A percentile compares a stretch with the other conserved stretches of the same genome.
These are phyloP conservation scores for Polyergus mexicanus DNA, from an alignment of 1,140 invertebrate species.

Conservation along the genomic window DNA sequence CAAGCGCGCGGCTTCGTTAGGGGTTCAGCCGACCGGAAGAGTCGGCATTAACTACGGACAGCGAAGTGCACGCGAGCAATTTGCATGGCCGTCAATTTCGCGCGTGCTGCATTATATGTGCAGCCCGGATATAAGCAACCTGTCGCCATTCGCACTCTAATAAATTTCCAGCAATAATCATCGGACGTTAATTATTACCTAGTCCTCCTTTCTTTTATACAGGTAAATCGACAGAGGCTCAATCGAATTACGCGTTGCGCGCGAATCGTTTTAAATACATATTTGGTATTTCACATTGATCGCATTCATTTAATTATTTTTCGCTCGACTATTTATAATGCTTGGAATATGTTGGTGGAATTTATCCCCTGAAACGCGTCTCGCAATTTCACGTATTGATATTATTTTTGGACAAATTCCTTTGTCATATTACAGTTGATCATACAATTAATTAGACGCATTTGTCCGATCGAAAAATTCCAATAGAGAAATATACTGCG, in stretches of 20 bases:
- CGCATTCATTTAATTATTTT: conserved; percentile 13
- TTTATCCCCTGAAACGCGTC: not conserved
- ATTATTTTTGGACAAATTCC: not conserved
- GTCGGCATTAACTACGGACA: conserved; percentile 58
- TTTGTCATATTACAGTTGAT: no score
- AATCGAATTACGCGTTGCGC: conserved; percentile 9
- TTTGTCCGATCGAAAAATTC: no score
- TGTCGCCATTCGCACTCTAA: conserved; percentile 38
- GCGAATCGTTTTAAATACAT: conserved; percentile 32
- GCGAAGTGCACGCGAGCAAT: conserved; percentile 55
- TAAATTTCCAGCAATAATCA: conserved; percentile 55
- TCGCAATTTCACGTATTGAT: not conserved
- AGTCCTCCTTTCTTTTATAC: not conserved
- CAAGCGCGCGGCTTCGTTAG: conserved; percentile 43
- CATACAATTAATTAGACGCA: no score
- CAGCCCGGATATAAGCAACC: conserved; percentile 17
- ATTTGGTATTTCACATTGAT: not conserved
- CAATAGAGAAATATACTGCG: no score
- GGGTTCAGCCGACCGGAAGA: conserved; percentile 48
- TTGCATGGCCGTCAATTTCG: conserved; percentile 62
- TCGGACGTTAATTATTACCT: not conserved
- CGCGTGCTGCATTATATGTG: not conserved
- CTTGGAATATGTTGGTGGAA: not conserved
- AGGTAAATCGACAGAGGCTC: conserved; percentile 3
- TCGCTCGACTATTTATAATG: not conserved